These are phyloP conservation scores for Colletes latitarsis DNA, from an alignment of 1,140 invertebrate genomes.

Conservation along the genomic window DNA sequence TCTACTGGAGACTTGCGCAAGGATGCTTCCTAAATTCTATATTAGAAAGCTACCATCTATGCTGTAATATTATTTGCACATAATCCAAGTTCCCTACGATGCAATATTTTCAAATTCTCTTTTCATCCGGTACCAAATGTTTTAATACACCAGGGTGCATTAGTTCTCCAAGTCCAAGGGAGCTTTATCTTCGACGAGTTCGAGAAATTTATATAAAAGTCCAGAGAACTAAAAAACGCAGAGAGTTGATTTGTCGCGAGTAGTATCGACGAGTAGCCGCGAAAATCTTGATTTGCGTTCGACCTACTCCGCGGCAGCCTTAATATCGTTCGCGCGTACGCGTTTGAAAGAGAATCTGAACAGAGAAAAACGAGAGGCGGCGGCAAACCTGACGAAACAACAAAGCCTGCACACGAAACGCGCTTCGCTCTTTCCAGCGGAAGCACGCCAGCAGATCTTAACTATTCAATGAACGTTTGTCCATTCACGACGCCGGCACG, in stretches of 20 bases:
- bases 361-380: slow-evolving; percentile 5
- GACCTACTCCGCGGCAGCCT: no score
- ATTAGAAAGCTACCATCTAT: neutral
- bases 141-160: no score
- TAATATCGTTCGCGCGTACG: neutral
- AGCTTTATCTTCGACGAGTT: neutral
- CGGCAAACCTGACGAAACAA: slow-evolving; percentile 42
- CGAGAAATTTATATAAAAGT: neutral
- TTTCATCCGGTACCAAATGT: no score
- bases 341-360: neutral
- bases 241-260: no score
- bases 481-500: slow-evolving; percentile 51
- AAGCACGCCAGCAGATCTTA: slow-evolving; percentile 57
- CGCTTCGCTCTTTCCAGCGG: slow-evolving; percentile 35
- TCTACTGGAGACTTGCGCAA: neutral
- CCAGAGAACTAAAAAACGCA: no score
- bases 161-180: no score
- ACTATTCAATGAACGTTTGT: slow-evolving; percentile 65
- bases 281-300: no score
- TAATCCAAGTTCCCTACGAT: no score
- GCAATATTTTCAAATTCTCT: no score
- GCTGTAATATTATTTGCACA: neutral
- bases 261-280: no score
- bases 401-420: slow-evolving; percentile 37
- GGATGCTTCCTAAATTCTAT: neutral